Evolutionary conservation across 2,888 invertebrate genomes (phyloP).

Genomic region (Zaprionus bogoriensis): DNA sequence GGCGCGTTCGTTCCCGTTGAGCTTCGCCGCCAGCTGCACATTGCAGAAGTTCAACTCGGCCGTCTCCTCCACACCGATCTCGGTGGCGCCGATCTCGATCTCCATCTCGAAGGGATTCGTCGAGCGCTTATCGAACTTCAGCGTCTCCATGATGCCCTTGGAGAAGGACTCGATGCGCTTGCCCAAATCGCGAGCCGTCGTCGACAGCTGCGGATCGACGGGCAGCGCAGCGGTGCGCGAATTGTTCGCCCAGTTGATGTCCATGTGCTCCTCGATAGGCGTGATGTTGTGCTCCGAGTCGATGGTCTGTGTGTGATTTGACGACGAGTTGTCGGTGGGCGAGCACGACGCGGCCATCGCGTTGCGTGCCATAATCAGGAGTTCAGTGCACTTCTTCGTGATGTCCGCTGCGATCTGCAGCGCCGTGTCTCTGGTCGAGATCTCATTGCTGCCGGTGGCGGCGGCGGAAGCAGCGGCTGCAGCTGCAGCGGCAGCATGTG

Average conservation of each 20-base stretch:
- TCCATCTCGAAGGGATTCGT: slow-evolving; percentile 83
- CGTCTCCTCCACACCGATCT: slow-evolving; percentile 81
- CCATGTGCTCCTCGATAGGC: slow-evolving; percentile 83
- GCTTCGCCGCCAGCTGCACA: slow-evolving; percentile 79
- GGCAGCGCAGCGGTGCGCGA: slow-evolving; percentile 80
- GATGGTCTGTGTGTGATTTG: slow-evolving; percentile 83
- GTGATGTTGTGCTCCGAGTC: slow-evolving; percentile 83
- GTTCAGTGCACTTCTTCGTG: slow-evolving; percentile 89
- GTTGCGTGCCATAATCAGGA: slow-evolving; percentile 90
- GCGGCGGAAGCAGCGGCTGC: neutral
- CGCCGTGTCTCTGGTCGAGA: slow-evolving; percentile 81
- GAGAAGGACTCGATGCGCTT: slow-evolving; percentile 83
- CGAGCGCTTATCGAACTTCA: slow-evolving; percentile 82
- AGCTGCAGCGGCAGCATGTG: slow-evolving; percentile 23
- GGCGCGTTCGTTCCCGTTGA: slow-evolving; percentile 81
- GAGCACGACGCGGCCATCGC: slow-evolving; percentile 84
- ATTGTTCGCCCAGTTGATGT: slow-evolving; percentile 83
- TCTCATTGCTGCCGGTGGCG: slow-evolving; percentile 49
- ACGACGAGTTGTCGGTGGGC: slow-evolving; percentile 85
- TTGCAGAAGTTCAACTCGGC: slow-evolving; percentile 80
- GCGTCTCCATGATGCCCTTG: slow-evolving; percentile 83
- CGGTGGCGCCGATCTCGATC: slow-evolving; percentile 83
- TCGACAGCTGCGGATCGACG: slow-evolving; percentile 79
- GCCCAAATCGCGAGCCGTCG: slow-evolving; percentile 81
- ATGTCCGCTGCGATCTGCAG: slow-evolving; percentile 92